Conservation (phyloP, 2,888 invertebrate species). For the Latrodectus hesperus region DNA sequence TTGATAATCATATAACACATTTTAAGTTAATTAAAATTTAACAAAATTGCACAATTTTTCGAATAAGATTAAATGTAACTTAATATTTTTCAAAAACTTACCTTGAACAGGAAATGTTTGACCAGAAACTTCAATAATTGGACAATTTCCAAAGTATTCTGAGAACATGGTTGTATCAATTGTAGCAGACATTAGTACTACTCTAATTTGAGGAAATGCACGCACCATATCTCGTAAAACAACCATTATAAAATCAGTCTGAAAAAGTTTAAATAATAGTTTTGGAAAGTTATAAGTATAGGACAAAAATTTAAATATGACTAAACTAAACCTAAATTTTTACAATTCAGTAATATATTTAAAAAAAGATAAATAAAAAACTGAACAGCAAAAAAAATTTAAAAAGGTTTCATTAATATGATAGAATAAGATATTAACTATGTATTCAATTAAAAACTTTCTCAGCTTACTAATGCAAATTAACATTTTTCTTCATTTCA, state of each 20-base stretch:
- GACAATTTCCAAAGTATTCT: slow-evolving; percentile 92
- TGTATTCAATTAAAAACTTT: no score
- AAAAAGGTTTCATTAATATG: no score
- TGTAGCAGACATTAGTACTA: slow-evolving; percentile 98
- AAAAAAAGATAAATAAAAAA: no score
- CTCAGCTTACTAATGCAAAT: no score
- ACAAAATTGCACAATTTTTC: background rate
- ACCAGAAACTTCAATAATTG: slow-evolving; percentile 92
- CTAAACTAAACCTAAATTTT: no score
- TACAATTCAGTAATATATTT: no score
- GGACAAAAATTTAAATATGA: no score
- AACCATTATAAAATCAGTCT: slow-evolving; percentile 95
- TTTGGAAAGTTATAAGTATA: background rate
- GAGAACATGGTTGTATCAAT: slow-evolving; percentile 95
- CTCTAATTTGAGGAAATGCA: slow-evolving; percentile 90
- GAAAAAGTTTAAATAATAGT: slow-evolving; percentile 46
- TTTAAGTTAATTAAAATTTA: background rate
- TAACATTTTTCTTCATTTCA: no score
- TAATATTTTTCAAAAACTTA: slow-evolving; percentile 70
- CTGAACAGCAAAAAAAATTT: no score
- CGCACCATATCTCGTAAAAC: slow-evolving; percentile 95
- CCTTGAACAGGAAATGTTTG: slow-evolving; percentile 87
- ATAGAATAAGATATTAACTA: no score
- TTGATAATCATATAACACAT: background rate
- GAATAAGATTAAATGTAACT: background rate